Evolutionary conservation across 1,140 invertebrate species (phyloP).

Genomic region (Bombus vancouverensis): DNA sequence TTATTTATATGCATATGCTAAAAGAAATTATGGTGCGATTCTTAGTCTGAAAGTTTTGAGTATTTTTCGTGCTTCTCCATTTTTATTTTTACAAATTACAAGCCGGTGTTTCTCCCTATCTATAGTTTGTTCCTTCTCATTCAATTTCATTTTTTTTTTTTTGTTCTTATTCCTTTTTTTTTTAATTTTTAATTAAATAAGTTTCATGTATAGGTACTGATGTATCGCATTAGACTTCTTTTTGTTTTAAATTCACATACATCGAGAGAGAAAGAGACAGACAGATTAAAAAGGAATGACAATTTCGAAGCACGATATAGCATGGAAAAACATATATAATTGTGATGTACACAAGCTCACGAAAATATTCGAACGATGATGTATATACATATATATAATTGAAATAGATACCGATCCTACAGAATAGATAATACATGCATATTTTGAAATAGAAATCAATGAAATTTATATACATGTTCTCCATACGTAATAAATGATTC

Average conservation of each 20-base stretch:
- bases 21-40: conserved; percentile 4
- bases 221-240: background rate
- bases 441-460: too few relatives aligned
- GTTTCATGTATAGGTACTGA: background rate
- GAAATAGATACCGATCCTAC: too few relatives aligned
- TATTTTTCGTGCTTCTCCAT: background rate
- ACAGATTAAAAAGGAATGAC: conserved; percentile 5
- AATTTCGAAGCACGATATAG: conserved; percentile 1
- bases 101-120: conserved; percentile 14
- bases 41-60: background rate
- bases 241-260: conserved; percentile 7
- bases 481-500: too few relatives aligned
- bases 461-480: too few relatives aligned
- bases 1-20: background rate
- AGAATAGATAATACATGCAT: too few relatives aligned
- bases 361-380: too few relatives aligned
- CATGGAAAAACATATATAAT: conserved; percentile 26
- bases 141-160: background rate
- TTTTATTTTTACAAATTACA: background rate
- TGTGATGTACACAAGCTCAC: background rate
- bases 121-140: conserved; percentile 18
- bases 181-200: background rate
- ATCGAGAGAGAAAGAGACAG: conserved; percentile 11
- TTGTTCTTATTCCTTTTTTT: background rate
- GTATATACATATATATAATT: too few relatives aligned